Conservation (phyloP, 2,797 vertebrate genomes). For the Acanthornis magna region DNA sequence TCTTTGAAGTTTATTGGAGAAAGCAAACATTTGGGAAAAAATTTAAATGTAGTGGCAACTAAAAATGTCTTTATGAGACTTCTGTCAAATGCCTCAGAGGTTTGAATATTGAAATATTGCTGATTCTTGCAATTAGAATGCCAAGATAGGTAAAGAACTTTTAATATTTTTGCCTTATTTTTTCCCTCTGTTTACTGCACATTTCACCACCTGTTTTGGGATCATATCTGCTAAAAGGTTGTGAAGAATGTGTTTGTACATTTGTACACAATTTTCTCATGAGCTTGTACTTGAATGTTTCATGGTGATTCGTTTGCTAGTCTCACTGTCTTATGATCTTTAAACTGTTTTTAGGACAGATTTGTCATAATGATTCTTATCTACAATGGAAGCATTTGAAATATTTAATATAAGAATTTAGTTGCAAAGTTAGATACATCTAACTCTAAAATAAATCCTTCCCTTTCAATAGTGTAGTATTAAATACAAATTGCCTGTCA, state of each 20-base stretch:
- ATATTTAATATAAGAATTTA: not conserved
- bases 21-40: not conserved
- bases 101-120: not conserved
- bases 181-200: not conserved
- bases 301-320: not conserved
- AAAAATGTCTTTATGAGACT: not conserved
- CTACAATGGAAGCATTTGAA: not conserved
- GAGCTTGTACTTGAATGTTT: not conserved
- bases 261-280: not conserved
- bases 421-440: not conserved
- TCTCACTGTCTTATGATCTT: not conserved
- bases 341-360: not conserved
- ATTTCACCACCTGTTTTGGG: not conserved
- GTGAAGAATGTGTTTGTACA: not conserved
- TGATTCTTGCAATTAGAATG: not conserved
- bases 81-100: not conserved
- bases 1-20: not conserved
- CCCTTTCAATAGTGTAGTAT: not conserved
- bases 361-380: not conserved
- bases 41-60: not conserved
- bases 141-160: not conserved
- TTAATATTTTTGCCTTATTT: not conserved
- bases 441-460: not conserved
- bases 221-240: not conserved
- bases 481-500: not conserved